These are phyloP conservation scores for Agriotes lineatus DNA, from an alignment of 2,888 invertebrate species.

Conservation along the genomic window DNA sequence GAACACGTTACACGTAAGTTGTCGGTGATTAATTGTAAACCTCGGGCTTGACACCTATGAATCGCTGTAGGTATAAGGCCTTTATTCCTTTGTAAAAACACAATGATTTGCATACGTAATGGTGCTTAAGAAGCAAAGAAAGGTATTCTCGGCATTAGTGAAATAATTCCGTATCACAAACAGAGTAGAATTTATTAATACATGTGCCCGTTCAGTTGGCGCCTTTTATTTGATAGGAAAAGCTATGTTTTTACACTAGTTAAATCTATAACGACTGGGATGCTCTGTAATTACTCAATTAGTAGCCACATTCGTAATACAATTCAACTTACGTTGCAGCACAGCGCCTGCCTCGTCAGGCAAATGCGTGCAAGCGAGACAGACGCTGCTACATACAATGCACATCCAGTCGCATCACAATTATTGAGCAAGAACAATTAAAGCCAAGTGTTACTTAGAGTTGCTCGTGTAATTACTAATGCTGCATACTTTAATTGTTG, in stretches of 20 bases:
- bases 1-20: too few species aligned
- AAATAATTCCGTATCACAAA: too few species aligned
- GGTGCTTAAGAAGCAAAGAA: too few species aligned
- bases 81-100: too few species aligned
- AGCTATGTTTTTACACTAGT: conserved; percentile 6
- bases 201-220: background rate
- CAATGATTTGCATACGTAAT: too few species aligned
- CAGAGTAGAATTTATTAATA: too few species aligned
- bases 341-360: background rate
- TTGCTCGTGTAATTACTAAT: conserved; percentile 63
- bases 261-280: conserved; percentile 20
- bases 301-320: conserved; percentile 3
- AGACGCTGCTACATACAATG: conserved; percentile 10
- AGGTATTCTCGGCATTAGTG: too few species aligned
- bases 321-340: background rate
- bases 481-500: conserved; percentile 65
- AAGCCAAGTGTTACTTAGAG: conserved; percentile 66
- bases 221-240: background rate
- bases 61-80: too few species aligned
- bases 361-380: conserved; percentile 22
- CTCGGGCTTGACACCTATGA: too few species aligned
- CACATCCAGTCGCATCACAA: conserved; percentile 35
- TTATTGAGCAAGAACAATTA: conserved; percentile 58
- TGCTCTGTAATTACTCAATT: conserved; percentile 24
- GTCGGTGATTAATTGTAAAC: too few species aligned